Evolutionary conservation across 1,140 invertebrate genomes (phyloP).

Genomic region (Papilio machaon): DNA sequence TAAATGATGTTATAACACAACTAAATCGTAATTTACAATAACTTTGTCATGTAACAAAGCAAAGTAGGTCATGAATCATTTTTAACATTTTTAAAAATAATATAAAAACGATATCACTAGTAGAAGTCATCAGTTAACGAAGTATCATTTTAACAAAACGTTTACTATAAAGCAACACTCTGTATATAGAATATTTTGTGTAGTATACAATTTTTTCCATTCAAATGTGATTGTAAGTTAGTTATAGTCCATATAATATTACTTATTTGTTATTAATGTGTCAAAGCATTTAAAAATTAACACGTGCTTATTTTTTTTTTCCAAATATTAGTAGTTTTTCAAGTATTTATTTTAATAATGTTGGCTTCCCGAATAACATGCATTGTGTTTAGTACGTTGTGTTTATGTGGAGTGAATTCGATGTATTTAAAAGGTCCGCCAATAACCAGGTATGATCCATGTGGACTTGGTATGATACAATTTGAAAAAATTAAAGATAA

Average conservation of each 20-base stretch:
- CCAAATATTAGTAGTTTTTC: not conserved
- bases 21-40: not conserved
- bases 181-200: not conserved
- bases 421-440: slow-evolving; percentile 66
- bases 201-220: not conserved
- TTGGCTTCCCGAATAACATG: not conserved
- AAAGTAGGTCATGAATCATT: not conserved
- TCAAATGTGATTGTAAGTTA: not conserved
- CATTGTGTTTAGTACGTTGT: not conserved
- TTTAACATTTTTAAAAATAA: not conserved
- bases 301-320: not conserved
- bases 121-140: not conserved
- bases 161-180: not conserved
- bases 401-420: slow-evolving; percentile 49
- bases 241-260: not conserved
- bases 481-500: slow-evolving; percentile 65
- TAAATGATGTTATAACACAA: not conserved
- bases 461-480: slow-evolving; percentile 65
- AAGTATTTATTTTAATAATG: not conserved
- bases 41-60: not conserved
- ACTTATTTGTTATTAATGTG: not conserved
- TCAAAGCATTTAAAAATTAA: not conserved
- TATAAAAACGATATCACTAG: not conserved
- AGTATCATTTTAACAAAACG: not conserved
- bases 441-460: slow-evolving; percentile 68